These are phyloP conservation scores for Drosophila willistoni DNA, from an alignment of 1,140 invertebrate species.

Conservation along the genomic window DNA sequence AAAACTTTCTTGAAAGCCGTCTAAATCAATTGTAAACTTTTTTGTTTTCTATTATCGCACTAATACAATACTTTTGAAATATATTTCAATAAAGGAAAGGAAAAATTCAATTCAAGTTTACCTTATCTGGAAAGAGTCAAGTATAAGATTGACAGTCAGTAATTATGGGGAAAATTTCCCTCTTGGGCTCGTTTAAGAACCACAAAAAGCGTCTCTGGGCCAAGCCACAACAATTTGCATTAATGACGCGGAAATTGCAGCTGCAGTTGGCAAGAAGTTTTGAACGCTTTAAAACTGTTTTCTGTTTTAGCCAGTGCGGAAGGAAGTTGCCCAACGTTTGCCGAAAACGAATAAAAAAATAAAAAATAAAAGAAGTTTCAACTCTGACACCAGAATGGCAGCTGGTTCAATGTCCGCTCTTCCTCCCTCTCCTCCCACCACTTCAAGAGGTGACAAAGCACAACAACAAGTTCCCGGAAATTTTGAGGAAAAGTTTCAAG, in stretches of 20 bases:
- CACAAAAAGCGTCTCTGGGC: neutral
- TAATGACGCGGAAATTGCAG: slow-evolving; percentile 57
- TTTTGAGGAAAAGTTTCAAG: slow-evolving; percentile 49
- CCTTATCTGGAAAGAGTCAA: neutral
- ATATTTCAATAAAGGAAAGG: neutral
- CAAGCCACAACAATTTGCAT: slow-evolving; percentile 48
- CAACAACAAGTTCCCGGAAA: slow-evolving; percentile 48
- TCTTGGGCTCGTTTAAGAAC: neutral
- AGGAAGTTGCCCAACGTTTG: slow-evolving; percentile 21
- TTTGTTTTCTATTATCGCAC: slow-evolving; percentile 32
- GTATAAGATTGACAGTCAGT: neutral
- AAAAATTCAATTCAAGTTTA: neutral
- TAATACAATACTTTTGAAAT: neutral
- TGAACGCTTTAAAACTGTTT: slow-evolving; percentile 50
- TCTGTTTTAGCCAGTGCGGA: slow-evolving; percentile 37
- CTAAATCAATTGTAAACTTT: slow-evolving; percentile 51
- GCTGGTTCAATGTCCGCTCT: slow-evolving; percentile 28
- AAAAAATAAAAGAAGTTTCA: slow-evolving; percentile 23
- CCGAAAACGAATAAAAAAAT: neutral
- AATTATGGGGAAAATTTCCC: neutral
- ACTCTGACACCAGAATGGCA: slow-evolving; percentile 49
- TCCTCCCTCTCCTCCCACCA: neutral
- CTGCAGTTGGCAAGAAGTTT: slow-evolving; percentile 40
- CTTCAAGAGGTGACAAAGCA: slow-evolving; percentile 22
- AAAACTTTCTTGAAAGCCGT: slow-evolving; percentile 48